A percentile compares a stretch with the other conserved stretches of the same genome.
Evolutionary conservation across 2,113 vertebrate genomes (phyloP).

Genomic region (Platysteira castanea): DNA sequence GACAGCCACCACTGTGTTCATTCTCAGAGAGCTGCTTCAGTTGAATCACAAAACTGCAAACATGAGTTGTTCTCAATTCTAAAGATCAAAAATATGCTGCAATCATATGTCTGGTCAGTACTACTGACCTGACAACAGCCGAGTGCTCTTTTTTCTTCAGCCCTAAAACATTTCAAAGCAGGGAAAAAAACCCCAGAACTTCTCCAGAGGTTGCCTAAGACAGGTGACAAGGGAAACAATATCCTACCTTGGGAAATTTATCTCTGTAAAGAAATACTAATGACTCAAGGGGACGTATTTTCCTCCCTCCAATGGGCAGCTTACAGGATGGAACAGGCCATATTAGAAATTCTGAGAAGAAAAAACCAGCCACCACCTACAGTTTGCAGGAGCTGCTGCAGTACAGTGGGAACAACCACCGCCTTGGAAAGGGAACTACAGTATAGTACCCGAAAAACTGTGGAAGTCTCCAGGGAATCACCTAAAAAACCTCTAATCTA

Average conservation of each 20-base stretch:
- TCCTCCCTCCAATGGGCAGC: neutral
- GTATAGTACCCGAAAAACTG: neutral
- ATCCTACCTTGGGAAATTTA: neutral
- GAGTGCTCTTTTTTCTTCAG: neutral
- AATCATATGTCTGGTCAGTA: neutral
- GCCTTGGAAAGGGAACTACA: neutral
- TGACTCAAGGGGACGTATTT: neutral
- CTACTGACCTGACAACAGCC: neutral
- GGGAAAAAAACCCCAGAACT: accelerated
- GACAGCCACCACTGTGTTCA: neutral
- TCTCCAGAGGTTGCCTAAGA: neutral
- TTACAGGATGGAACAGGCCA: neutral
- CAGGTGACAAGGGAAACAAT: neutral
- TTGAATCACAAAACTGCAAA: neutral
- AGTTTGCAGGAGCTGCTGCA: neutral
- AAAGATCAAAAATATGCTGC: neutral
- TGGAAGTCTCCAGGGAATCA: neutral
- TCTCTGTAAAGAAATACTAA: neutral
- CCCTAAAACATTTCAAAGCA: neutral
- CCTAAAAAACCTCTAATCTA: neutral
- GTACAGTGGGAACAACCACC: neutral
- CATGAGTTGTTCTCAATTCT: neutral
- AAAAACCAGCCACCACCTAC: neutral
- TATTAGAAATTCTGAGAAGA: neutral
- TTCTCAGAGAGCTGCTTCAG: neutral